phyloP scores from a whole-genome alignment of 2,888 invertebrate species.

The Drosophila putrida region DNA sequence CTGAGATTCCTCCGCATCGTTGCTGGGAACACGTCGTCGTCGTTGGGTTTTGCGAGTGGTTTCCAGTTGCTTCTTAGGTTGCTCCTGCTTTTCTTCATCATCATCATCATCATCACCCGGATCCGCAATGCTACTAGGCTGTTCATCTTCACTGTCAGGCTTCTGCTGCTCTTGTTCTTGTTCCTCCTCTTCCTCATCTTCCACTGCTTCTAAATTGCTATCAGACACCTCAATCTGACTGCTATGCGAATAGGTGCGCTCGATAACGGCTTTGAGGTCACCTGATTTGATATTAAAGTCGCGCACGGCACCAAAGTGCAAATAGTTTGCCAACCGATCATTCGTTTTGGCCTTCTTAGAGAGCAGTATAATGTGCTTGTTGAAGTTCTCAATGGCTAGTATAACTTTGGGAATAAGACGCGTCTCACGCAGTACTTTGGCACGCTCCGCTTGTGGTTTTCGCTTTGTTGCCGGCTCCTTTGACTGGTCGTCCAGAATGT shows the following conservation, averaged over 20 bases:
- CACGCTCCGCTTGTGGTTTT: conserved; percentile 85
- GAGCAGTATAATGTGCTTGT: conserved; percentile 87
- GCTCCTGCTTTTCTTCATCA: conserved; percentile 5
- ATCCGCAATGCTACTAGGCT: conserved; percentile 58
- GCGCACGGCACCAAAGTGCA: conserved; percentile 88
- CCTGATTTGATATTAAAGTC: conserved; percentile 88
- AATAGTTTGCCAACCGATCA: conserved; percentile 86
- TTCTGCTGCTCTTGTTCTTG: conserved; percentile 14
- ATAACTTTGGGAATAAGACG: conserved; percentile 88
- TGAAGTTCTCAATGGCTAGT: conserved; percentile 88
- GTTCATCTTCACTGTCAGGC: conserved; percentile 41
- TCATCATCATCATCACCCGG: conserved; percentile 21
- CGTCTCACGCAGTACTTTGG: conserved; percentile 87
- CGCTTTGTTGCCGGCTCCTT: conserved; percentile 71
- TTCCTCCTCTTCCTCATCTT: conserved; percentile 34
- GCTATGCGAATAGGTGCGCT: conserved; percentile 83
- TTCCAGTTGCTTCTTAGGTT: conserved; percentile 42
- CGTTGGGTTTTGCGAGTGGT: conserved; percentile 30
- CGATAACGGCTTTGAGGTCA: conserved; percentile 86
- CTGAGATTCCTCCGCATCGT: conserved; percentile 29
- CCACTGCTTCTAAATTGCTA: conserved; percentile 43
- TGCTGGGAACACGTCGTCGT: conserved; percentile 29
- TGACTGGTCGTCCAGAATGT: conserved; percentile 78
- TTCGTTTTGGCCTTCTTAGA: conserved; percentile 87
- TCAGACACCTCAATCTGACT: conserved; percentile 73